A percentile compares a stretch with the other conserved stretches of the same genome.
Evolutionary conservation across 2,113 vertebrate species (phyloP).

Genomic region (Lichenostomus cassidix): DNA sequence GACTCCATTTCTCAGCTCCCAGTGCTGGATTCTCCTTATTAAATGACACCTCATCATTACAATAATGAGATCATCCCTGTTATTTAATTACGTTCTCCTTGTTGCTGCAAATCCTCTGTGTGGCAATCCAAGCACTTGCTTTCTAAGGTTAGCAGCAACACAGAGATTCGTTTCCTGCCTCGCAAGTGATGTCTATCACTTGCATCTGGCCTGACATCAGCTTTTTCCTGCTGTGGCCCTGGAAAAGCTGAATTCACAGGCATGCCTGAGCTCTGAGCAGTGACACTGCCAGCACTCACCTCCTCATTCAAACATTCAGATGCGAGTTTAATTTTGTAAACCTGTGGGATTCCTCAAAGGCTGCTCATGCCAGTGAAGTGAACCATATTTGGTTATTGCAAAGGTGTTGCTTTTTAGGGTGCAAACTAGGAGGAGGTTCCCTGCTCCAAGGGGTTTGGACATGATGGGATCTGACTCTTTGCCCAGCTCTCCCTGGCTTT

Average conservation of each 20-base stretch:
- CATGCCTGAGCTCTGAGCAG: background rate
- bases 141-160: constrained; percentile 56
- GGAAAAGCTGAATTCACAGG: background rate
- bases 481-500: background rate
- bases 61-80: constrained; percentile 54
- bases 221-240: background rate
- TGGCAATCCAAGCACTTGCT: constrained; percentile 44
- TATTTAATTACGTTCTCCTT: constrained; percentile 57
- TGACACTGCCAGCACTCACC: background rate
- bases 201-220: constrained; percentile 24
- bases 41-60: constrained; percentile 52
- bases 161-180: background rate
- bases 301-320: background rate
- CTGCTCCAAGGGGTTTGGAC: background rate
- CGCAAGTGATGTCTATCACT: background rate
- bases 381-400: background rate
- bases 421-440: background rate
- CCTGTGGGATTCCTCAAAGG: background rate
- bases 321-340: background rate
- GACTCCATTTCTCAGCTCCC: background rate
- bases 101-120: constrained; percentile 51
- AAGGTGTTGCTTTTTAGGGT: background rate
- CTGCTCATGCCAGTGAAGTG: background rate
- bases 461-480: background rate
- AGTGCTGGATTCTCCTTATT: constrained; percentile 26